These are phyloP conservation scores for Euschistus heros DNA, from an alignment of 1,140 invertebrate genomes.

Conservation along the genomic window DNA sequence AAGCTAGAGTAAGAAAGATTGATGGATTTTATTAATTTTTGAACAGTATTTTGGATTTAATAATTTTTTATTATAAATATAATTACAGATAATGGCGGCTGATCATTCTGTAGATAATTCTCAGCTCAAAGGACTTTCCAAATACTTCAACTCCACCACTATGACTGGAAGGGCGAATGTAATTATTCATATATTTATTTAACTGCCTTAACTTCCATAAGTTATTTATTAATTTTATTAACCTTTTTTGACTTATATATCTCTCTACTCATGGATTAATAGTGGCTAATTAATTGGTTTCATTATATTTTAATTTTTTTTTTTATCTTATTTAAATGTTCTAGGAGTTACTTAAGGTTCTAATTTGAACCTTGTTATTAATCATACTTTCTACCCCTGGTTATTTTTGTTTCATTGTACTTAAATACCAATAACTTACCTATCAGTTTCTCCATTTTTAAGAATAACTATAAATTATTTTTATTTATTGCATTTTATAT, in stretches of 20 bases:
- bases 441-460: too few species aligned
- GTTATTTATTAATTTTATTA: neutral
- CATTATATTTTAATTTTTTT: neutral
- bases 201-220: neutral
- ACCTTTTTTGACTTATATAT: neutral
- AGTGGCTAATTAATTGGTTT: neutral
- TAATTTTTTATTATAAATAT: neutral
- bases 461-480: too few species aligned
- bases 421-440: too few species aligned
- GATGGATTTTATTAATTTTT: neutral
- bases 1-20: neutral
- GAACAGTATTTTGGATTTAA: neutral
- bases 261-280: neutral
- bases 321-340: neutral
- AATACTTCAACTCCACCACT: conserved; percentile 32
- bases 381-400: neutral
- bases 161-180: conserved; percentile 32
- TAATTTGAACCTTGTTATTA: neutral
- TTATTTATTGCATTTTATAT: too few species aligned
- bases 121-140: conserved; percentile 31
- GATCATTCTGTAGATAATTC: conserved; percentile 27
- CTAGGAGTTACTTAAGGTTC: neutral
- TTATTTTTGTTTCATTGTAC: too few species aligned
- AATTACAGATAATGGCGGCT: conserved; percentile 25
- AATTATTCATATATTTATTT: conserved; percentile 20